phyloP scores from a whole-genome alignment of 2,797 vertebrate genomes.

The Poecile montanus region DNA sequence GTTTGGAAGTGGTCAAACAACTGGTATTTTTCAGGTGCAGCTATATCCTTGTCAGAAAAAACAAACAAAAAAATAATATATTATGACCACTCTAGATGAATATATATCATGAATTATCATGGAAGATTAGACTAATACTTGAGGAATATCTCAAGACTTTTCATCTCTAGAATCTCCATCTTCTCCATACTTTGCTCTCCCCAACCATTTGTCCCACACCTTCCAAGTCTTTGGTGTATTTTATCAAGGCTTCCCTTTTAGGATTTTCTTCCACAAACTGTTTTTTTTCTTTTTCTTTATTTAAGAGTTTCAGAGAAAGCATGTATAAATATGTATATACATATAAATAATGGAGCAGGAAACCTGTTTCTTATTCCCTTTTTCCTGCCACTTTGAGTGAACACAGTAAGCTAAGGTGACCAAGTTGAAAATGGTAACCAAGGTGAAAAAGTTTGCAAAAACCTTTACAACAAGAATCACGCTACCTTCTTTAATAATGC shows the following conservation, averaged over 20 bases:
- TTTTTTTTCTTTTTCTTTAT: background rate
- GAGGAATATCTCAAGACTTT: background rate
- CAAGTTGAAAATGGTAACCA: background rate
- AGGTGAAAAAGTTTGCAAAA: background rate
- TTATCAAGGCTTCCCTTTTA: background rate
- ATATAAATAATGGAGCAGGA: slow-evolving; percentile 55
- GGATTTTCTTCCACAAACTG: background rate
- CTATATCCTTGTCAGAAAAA: background rate
- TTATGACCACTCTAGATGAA: background rate
- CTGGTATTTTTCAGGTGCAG: background rate
- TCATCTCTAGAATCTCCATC: background rate
- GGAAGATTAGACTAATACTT: background rate
- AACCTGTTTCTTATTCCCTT: background rate
- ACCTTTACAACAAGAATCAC: background rate
- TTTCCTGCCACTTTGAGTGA: background rate
- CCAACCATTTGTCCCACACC: background rate
- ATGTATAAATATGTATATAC: slow-evolving; percentile 52
- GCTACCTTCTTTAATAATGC: background rate
- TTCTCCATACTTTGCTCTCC: background rate
- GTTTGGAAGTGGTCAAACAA: background rate
- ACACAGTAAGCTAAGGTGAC: background rate
- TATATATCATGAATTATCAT: background rate
- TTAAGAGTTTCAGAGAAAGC: background rate
- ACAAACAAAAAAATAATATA: background rate
- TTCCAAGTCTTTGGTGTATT: background rate